Percentiles rank a stretch among this genome's conserved stretches.
These are phyloP conservation scores for Melinaea menophilus DNA, from an alignment of 2,888 invertebrate species.

Conservation along the genomic window DNA sequence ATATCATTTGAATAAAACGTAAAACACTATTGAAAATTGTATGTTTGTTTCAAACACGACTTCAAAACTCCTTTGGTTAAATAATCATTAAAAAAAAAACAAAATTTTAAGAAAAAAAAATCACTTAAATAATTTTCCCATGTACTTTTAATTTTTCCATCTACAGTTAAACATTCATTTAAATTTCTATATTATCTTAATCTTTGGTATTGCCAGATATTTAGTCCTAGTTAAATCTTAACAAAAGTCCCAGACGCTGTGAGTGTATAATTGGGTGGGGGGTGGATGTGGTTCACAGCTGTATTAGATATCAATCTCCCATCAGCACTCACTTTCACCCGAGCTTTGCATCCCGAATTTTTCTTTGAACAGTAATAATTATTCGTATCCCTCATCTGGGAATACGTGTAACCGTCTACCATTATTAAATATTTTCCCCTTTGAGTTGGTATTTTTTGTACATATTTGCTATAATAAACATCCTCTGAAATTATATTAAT, in stretches of 20 bases:
- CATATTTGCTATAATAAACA: slow-evolving; percentile 3
- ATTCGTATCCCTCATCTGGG: slow-evolving; percentile 32
- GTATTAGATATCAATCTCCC: slow-evolving; percentile 26
- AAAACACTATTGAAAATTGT: too few relatives aligned
- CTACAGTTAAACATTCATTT: too few relatives aligned
- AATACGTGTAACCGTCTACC: slow-evolving; percentile 40
- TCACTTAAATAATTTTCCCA: too few relatives aligned
- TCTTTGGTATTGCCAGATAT: too few relatives aligned
- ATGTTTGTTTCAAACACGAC: too few relatives aligned
- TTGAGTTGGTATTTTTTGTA: slow-evolving; percentile 28
- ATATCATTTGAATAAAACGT: too few relatives aligned
- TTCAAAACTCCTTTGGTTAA: too few relatives aligned
- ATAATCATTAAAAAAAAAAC: too few relatives aligned
- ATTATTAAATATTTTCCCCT: slow-evolving; percentile 36
- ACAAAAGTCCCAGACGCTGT: slow-evolving; percentile 35
- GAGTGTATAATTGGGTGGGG: slow-evolving; percentile 39
- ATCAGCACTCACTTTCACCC: slow-evolving; percentile 26
- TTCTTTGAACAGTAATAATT: slow-evolving; percentile 45
- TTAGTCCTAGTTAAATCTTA: slow-evolving; percentile 20
- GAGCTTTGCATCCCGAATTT: slow-evolving; percentile 39
- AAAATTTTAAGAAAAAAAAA: too few relatives aligned
- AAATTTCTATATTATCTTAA: too few relatives aligned
- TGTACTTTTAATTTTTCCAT: too few relatives aligned
- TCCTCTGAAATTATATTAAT: slow-evolving; percentile 14
- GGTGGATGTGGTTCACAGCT: slow-evolving; percentile 36